These are phyloP conservation scores for Dissostichus mawsoni DNA, from an alignment of 2,113 vertebrate species.

Conservation along the genomic window DNA sequence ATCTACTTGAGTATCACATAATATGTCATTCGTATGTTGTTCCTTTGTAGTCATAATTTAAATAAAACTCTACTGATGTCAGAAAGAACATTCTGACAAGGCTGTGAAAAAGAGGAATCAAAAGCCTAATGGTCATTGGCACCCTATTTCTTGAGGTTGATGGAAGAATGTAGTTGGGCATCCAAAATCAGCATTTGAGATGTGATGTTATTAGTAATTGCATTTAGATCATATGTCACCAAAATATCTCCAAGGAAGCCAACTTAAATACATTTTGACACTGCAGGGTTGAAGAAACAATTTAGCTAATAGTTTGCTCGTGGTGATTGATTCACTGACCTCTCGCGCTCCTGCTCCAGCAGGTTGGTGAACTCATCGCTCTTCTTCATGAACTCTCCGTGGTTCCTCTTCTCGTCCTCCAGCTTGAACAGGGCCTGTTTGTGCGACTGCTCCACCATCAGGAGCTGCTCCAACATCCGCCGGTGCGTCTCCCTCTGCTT, in stretches of 20 bases:
- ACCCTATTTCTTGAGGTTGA: neutral
- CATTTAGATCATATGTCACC: neutral
- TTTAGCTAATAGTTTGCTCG: neutral
- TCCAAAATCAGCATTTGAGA: neutral
- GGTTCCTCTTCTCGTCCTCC: conserved; percentile 94
- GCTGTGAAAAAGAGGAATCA: no score
- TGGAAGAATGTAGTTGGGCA: neutral
- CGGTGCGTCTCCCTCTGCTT: conserved; percentile 93
- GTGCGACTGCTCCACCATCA: conserved; percentile 93
- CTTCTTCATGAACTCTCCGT: conserved; percentile 93
- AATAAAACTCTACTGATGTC: no score
- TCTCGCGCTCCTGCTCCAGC: conserved; percentile 94
- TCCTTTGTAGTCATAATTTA: no score
- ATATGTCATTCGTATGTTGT: no score
- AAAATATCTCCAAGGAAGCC: neutral
- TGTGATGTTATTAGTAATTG: neutral
- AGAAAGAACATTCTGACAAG: no score
- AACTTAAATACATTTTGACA: neutral
- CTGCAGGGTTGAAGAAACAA: neutral
- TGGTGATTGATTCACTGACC: conserved; percentile 82
- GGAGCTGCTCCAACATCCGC: conserved; percentile 93
- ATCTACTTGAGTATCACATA: neutral
- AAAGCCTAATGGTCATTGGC: neutral
- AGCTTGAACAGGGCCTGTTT: conserved; percentile 90
- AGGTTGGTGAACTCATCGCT: conserved; percentile 94